Evolutionary conservation across 2,888 invertebrate species (phyloP), one percentile per base, ranked within the genome.

Genomic region (Hirtodrosophila duncani): DNA sequence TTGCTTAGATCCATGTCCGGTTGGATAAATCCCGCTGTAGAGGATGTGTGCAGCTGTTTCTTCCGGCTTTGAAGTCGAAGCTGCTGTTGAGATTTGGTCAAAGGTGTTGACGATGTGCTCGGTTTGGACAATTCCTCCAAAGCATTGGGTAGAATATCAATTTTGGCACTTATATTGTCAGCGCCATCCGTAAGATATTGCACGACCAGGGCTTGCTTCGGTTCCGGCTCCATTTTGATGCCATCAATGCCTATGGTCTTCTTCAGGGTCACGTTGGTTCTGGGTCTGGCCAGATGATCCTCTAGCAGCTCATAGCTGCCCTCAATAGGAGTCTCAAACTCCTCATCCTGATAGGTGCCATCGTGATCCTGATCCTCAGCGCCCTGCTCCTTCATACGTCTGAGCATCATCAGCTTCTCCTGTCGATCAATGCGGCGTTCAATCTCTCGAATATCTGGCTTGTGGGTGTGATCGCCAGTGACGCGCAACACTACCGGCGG

Each of bases 1-100:
- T 83, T 83, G 0, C 67, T 75, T 8, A 82, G 34, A 53, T 82
- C 77, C 82, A 82, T 82, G 34, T 81, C 77, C 5, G 49, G 58
- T 9, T 23, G 49, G 2, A n/a, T n/a, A n/a, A n/a, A n/a, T n/a
- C n/a, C n/a, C n/a, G n/a, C n/a, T n/a, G n/a, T n/a, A n/a, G n/a
- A n/a, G n/a, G n/a, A n/a, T n/a, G n/a, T n/a, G n/a, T n/a, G n/a
- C n/a, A n/a, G n/a, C n/a, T n/a, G n/a, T n/a, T n/a, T n/a, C n/a
- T n/a, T n/a, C n/a, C n/a, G n/a, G n/a, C n/a, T n/a, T n/a, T n/a
- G n/a, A n/a, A n/a, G n/a, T n/a, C n/a, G n/a, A n/a, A n/a, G n/a
- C n/a, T 79, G 75, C 18, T 70, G 74, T 3, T 42, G 59, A 8
- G 24, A 21, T 11, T 37, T 45, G 3, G 45, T 23, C 14, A 30